Base-by-base conservation (phyloP, 2,797 vertebrate species). In the Bradypus variegatus region DNA sequence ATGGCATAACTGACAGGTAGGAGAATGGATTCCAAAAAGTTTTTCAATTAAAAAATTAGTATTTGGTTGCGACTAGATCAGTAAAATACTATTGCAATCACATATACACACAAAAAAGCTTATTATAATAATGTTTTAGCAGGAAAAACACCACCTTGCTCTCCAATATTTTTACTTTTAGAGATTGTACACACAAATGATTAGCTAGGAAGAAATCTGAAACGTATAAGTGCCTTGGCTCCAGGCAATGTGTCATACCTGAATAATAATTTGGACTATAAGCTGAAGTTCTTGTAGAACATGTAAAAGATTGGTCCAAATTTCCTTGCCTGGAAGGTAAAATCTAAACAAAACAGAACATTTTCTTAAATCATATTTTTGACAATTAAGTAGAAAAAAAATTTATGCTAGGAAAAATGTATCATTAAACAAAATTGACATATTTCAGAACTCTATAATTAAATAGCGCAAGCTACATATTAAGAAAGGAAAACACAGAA, bases 271-370 rank as follows among this genome's bases (percentile, higher is more conserved):
- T 96, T 94, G 96, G 95, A 38, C 91, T 85, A 12, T 94, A 97
- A 91, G 97, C 95, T 0, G 95, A 27, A 62, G 95, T 97, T 58
- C 96, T 96, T 25, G 95, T 87, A 0, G 97, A 94, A 77, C 97
- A 97, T 5, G 96, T 76, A 15, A 97, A 97, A 89, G 95, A 76
- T 86, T 48, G 72, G 41, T 95, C 95, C 92, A 94, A 88, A 83
- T 87, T 86, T n/a, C 94, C 81, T 92, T 86, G 80, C 55, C 96
- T 97, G 70, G 92, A 94, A 78, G 97, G 95, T 60, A 96, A 76
- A 89, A 97, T 95, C 97, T 97, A 96, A 3, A 60, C 11, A 93
- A 93, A 89, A 82, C 73, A 95, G 2, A 95, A 92, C 76, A 91
- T 55, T 78, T 94, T 95, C 69, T 93, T 92, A 93, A 95, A 67